phyloP scores from a whole-genome alignment of 2,888 invertebrate genomes.

The Cosmorhoe ocellata region DNA sequence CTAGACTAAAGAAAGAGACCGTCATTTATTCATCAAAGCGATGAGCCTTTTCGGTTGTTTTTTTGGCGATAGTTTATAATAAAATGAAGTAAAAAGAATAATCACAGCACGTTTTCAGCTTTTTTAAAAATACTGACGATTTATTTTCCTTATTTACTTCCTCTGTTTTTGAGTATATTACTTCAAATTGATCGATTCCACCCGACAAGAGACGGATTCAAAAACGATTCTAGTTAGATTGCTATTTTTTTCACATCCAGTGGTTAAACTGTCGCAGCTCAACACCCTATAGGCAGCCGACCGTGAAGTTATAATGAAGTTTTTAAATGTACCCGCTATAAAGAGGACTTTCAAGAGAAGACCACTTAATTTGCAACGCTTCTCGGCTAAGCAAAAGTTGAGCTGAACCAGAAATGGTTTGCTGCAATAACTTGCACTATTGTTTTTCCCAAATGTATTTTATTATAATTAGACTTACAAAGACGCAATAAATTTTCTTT shows the following conservation, averaged over 20 bases:
- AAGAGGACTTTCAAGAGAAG: conserved; percentile 56
- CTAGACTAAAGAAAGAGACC: too few species aligned
- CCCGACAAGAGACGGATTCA: too few species aligned
- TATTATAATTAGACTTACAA: neutral
- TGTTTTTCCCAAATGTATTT: neutral
- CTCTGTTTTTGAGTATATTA: too few species aligned
- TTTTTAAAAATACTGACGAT: too few species aligned
- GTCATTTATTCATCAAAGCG: too few species aligned
- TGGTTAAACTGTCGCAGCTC: conserved; percentile 17
- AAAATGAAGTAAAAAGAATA: too few species aligned
- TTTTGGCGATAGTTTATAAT: too few species aligned
- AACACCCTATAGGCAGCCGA: conserved; percentile 37
- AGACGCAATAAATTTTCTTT: neutral
- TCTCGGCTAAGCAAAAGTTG: conserved; percentile 34
- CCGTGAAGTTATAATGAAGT: conserved; percentile 65
- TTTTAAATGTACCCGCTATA: conserved; percentile 65
- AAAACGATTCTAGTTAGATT: too few species aligned
- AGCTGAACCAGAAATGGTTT: conserved; percentile 24
- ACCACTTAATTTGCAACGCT: conserved; percentile 59
- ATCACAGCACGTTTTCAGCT: too few species aligned
- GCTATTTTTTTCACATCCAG: conserved; percentile 2
- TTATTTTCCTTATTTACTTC: too few species aligned
- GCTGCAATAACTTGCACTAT: conserved; percentile 1
- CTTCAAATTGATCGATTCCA: too few species aligned
- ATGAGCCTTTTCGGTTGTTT: too few species aligned